A percentile compares a stretch with the other conserved stretches of the same genome.
phyloP scores from a whole-genome alignment of 2,797 vertebrate genomes.

The Chlorospingus semifuscus region DNA sequence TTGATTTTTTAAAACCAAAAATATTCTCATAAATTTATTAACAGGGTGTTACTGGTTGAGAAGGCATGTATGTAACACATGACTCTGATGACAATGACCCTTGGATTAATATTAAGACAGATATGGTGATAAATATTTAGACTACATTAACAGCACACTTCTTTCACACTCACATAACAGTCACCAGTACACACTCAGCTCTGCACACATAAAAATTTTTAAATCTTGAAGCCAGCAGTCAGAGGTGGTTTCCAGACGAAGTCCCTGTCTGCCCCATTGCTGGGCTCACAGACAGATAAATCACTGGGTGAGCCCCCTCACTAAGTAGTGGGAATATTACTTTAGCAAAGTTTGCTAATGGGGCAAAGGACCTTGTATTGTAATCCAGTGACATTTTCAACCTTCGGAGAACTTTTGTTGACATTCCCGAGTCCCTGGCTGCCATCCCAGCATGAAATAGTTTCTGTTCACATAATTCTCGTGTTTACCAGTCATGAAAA shows the following conservation, averaged over 20 bases:
- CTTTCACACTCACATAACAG: not conserved
- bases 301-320: not conserved
- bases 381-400: conserved; percentile 80
- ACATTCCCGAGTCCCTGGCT: conserved; percentile 79
- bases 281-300: conserved; percentile 1
- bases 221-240: not conserved
- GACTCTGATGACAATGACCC: not conserved
- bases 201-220: not conserved
- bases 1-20: not conserved
- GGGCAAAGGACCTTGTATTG: conserved; percentile 79
- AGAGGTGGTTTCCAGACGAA: conserved; percentile 10
- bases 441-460: conserved; percentile 81
- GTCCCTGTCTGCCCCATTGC: not conserved
- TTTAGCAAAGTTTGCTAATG: conserved; percentile 61
- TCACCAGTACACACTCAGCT: not conserved
- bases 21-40: not conserved
- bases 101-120: not conserved
- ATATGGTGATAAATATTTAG: not conserved
- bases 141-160: not conserved
- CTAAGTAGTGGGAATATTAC: conserved; percentile 40
- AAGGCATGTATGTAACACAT: not conserved
- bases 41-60: not conserved
- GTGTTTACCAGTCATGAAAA: conserved; percentile 83
- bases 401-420: conserved; percentile 77
- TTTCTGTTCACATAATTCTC: conserved; percentile 82